Percentiles rank a stretch among this genome's conserved stretches.
phyloP scores from a whole-genome alignment of 2,113 vertebrate genomes.

The Pogonocichla stellata region DNA sequence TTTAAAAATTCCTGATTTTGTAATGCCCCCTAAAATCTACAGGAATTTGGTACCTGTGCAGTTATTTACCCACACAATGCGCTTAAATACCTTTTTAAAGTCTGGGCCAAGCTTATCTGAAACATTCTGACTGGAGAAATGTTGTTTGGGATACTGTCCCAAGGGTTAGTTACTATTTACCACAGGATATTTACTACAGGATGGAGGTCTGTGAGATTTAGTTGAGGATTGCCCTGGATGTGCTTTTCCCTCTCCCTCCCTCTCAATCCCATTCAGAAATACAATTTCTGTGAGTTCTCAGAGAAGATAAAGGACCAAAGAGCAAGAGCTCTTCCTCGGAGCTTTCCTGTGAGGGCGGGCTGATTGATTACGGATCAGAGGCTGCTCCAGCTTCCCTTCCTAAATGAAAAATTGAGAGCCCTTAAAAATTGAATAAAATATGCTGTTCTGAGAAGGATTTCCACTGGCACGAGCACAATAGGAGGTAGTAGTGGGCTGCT shows the following conservation, averaged over 20 bases:
- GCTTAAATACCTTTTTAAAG: background rate
- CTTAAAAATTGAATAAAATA: constrained; percentile 78
- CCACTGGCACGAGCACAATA: constrained; percentile 54
- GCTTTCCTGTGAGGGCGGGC: constrained; percentile 25
- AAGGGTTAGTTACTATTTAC: background rate
- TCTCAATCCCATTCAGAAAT: constrained; percentile 25
- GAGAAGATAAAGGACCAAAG: constrained; percentile 44
- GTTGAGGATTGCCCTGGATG: background rate
- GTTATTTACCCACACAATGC: background rate
- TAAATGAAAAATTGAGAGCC: constrained; percentile 75
- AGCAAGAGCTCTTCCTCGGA: constrained; percentile 49
- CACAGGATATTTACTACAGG: background rate
- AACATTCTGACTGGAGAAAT: background rate
- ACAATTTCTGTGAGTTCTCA: constrained; percentile 51
- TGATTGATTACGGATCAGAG: constrained; percentile 71
- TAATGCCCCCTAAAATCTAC: background rate
- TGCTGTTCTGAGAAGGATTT: constrained; percentile 56
- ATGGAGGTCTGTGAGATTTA: accelerated
- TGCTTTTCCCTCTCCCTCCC: background rate
- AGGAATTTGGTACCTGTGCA: background rate
- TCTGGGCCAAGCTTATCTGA: background rate
- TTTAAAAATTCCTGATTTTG: background rate
- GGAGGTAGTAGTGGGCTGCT: constrained; percentile 46
- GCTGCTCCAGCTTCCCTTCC: constrained; percentile 67
- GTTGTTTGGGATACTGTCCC: background rate